These are phyloP conservation scores for Oophaga sylvatica DNA, from an alignment of 2,797 vertebrate species.

Conservation along the genomic window DNA sequence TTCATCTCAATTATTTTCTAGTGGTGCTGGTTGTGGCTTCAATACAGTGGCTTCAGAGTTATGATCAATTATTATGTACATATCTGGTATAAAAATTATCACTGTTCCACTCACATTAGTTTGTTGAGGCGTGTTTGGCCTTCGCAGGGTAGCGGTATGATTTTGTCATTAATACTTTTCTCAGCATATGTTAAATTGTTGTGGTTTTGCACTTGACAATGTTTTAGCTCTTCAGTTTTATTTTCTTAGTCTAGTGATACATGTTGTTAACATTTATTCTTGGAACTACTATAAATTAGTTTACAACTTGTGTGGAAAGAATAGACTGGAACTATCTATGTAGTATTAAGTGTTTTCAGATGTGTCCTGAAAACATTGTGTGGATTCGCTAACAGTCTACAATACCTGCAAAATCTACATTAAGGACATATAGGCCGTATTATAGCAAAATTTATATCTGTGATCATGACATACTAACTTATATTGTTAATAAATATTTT, in stretches of 20 bases:
- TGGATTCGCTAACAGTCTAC: not conserved
- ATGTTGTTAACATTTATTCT: not conserved
- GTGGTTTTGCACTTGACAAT: not conserved
- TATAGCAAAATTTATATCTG: too few species aligned
- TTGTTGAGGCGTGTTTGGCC: conserved; percentile 15
- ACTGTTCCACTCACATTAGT: not conserved
- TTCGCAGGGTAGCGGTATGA: not conserved
- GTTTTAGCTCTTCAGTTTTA: not conserved
- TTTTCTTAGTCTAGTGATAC: not conserved
- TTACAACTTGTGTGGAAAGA: conserved; percentile 31
- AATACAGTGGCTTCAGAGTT: not conserved
- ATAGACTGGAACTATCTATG: conserved; percentile 16
- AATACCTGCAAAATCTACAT: not conserved
- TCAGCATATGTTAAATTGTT: conserved; percentile 2
- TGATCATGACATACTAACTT: too few species aligned
- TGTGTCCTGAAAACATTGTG: conserved; percentile 20
- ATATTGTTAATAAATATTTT: too few species aligned
- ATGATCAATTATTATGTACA: not conserved
- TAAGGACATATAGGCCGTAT: not conserved
- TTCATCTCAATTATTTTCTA: too few species aligned
- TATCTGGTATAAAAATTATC: conserved; percentile 24
- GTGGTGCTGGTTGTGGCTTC: too few species aligned
- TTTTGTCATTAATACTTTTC: conserved; percentile 18
- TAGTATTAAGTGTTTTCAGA: not conserved
- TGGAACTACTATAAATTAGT: conserved; percentile 16